Percentiles rank a stretch among this genome's conserved stretches.
Evolutionary conservation across 2,797 vertebrate species (phyloP).

Genomic region (Kryptopterus vitreolus): DNA sequence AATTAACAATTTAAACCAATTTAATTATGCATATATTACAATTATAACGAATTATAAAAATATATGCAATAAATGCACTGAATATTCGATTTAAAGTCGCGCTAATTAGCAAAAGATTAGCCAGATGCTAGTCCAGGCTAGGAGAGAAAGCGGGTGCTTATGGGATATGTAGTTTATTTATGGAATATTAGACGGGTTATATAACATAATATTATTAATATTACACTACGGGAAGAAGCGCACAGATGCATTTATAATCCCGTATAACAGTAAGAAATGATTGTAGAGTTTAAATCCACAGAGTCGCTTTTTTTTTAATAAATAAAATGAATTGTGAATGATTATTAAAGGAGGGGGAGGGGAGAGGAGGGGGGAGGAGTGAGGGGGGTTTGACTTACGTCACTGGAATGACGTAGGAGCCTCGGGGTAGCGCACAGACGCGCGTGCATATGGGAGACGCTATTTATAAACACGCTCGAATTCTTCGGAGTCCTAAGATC

Average conservation of each 20-base stretch:
- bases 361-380: no score
- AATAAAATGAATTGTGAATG: not conserved
- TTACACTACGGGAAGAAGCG: no score
- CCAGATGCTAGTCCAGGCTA: not conserved
- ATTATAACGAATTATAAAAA: not conserved
- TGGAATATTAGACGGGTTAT: no score
- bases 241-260: no score
- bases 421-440: not conserved
- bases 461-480: not conserved
- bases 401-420: not conserved
- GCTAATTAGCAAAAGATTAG: not conserved
- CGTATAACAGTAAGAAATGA: not conserved
- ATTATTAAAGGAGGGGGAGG: no score
- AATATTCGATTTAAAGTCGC: not conserved
- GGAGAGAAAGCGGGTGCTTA: not conserved
- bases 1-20: not conserved
- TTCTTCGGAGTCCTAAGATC: not conserved
- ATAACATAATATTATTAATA: not conserved
- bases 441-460: not conserved
- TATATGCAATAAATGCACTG: not conserved
- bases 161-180: constrained; percentile 11
- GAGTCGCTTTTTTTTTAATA: no score
- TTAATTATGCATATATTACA: not conserved
- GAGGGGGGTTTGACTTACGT: not conserved
- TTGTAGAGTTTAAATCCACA: not conserved